Conservation (phyloP, 2,888 invertebrate genomes). For the Thereva nobilitata region DNA sequence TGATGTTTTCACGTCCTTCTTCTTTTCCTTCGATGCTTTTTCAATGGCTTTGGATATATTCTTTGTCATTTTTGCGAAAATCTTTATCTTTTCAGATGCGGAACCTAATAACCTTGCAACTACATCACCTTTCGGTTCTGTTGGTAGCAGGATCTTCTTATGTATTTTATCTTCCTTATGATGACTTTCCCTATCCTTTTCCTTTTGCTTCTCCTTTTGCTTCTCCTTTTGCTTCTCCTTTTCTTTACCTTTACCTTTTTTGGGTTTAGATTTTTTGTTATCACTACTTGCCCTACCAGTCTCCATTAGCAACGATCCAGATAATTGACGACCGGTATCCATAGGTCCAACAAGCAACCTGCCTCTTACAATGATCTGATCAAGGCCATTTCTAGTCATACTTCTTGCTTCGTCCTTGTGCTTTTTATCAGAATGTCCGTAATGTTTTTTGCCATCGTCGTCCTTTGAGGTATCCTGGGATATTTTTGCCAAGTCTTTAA, state of each 20-base stretch:
- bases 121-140: slow-evolving; percentile 15
- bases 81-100: slow-evolving; percentile 34
- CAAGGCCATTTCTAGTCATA: slow-evolving; percentile 19
- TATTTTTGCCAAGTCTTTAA: slow-evolving; percentile 30
- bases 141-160: not conserved
- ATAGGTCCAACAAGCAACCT: slow-evolving; percentile 13
- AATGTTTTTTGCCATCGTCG: slow-evolving; percentile 2
- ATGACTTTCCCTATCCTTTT: not conserved
- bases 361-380: slow-evolving; percentile 24
- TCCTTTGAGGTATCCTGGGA: slow-evolving; percentile 2
- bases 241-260: slow-evolving; percentile 9
- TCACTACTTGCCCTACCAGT: slow-evolving; percentile 2
- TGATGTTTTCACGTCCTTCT: slow-evolving; percentile 17
- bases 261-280: not conserved
- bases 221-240: not conserved
- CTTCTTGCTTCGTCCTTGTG: slow-evolving; percentile 1
- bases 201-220: not conserved
- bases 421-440: not conserved
- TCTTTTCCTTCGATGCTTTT: slow-evolving; percentile 20
- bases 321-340: slow-evolving; percentile 15
- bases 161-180: not conserved
- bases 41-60: slow-evolving; percentile 36
- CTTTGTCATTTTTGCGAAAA: slow-evolving; percentile 34
- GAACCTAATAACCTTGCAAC: slow-evolving; percentile 25
- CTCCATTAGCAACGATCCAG: not conserved